Evolutionary conservation across 2,113 vertebrate species (phyloP).

Genomic region (Oryzias curvinotus): DNA sequence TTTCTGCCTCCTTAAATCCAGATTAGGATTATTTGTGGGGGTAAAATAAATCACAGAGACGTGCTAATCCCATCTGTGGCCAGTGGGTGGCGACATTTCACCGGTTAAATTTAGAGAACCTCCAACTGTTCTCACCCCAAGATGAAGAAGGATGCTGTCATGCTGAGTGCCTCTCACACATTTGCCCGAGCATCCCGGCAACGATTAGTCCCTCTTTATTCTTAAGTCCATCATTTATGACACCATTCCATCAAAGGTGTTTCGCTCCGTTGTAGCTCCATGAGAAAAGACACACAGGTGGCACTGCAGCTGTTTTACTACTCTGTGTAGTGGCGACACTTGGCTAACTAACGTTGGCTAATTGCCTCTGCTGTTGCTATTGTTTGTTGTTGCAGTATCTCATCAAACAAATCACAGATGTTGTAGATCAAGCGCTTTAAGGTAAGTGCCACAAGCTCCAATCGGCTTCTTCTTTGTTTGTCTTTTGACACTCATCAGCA

Average conservation of each 20-base stretch:
- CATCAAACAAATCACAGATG: conserved; percentile 83
- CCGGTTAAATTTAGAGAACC: conserved; percentile 72
- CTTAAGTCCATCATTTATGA: conserved; percentile 74
- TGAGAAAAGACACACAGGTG: conserved; percentile 64
- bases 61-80: conserved; percentile 51
- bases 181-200: conserved; percentile 74
- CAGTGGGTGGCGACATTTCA: conserved; percentile 74
- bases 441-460: conserved; percentile 75
- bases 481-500: conserved; percentile 38
- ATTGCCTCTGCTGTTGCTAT: conserved; percentile 71
- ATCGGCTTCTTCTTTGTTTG: conserved; percentile 26
- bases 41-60: neutral
- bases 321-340: conserved; percentile 68
- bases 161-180: conserved; percentile 73
- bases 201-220: conserved; percentile 75
- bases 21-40: too few relatives aligned
- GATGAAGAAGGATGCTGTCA: conserved; percentile 79
- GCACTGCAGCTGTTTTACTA: conserved; percentile 65
- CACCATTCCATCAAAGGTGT: conserved; percentile 62
- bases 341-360: conserved; percentile 76
- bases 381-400: conserved; percentile 80
- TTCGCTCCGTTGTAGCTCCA: conserved; percentile 50
- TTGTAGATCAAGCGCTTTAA: conserved; percentile 79
- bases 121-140: conserved; percentile 72
- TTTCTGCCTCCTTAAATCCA: too few relatives aligned